A percentile compares a stretch with the other conserved stretches of the same genome.
Conservation (phyloP, 2,888 invertebrate species). For the Tinea trinotella region DNA sequence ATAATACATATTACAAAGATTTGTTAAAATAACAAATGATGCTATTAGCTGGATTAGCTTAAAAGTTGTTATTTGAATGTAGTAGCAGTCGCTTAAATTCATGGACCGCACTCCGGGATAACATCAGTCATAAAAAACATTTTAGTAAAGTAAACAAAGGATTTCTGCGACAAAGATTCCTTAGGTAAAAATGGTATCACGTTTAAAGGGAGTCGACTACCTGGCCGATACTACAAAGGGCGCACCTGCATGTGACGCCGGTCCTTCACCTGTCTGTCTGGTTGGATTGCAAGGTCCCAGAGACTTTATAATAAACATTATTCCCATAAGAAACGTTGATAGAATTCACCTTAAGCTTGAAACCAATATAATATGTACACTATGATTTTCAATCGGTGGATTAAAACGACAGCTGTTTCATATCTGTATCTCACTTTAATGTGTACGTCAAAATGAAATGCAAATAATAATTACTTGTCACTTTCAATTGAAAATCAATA, state of each 20-base stretch:
- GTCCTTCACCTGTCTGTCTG: conserved; percentile 49
- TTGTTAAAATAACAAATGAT: too few relatives aligned
- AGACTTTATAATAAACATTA: neutral
- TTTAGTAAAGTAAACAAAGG: neutral
- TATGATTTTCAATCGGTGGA: too few relatives aligned
- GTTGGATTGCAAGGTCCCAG: neutral
- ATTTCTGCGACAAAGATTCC: conserved; percentile 1
- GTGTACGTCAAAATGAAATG: too few relatives aligned
- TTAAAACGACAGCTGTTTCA: too few relatives aligned
- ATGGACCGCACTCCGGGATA: too few relatives aligned
- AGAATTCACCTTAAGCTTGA: too few relatives aligned
- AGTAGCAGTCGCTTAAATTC: neutral
- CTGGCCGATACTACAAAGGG: conserved; percentile 26
- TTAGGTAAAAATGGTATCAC: neutral
- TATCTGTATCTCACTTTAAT: too few relatives aligned
- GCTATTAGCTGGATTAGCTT: neutral
- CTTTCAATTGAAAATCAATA: too few relatives aligned
- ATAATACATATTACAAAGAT: too few relatives aligned
- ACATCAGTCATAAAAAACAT: too few relatives aligned
- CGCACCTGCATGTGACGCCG: conserved; percentile 48
- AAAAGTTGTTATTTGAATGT: neutral
- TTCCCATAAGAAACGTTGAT: neutral
- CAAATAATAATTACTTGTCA: too few relatives aligned
- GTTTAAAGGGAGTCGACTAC: neutral
- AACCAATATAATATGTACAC: too few relatives aligned